Percentiles rank a stretch among this genome's conserved stretches.
Evolutionary conservation across 2,113 vertebrate genomes (phyloP).

Genomic region (Dendropsophus ebraccatus): DNA sequence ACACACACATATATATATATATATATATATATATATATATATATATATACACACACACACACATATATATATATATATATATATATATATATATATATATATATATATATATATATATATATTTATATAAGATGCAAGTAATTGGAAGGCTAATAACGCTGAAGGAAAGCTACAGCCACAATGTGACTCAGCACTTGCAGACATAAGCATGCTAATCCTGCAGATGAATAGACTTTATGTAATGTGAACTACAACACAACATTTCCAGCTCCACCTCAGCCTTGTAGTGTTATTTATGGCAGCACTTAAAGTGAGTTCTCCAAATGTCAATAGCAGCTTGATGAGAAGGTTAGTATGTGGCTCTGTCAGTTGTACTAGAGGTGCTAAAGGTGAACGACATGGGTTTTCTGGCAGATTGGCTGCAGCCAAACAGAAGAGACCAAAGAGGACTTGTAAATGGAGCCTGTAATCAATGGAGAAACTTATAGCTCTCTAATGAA

Average conservation of each 20-base stretch:
- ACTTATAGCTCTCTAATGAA: conserved; percentile 87
- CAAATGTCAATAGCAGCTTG: conserved; percentile 70
- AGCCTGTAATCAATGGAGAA: conserved; percentile 79
- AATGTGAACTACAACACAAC: conserved; percentile 35
- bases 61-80: too few relatives aligned
- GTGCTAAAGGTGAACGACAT: conserved; percentile 71
- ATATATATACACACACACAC: too few relatives aligned
- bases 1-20: too few relatives aligned
- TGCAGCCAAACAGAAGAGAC: conserved; percentile 74
- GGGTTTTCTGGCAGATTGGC: conserved; percentile 72
- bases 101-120: too few relatives aligned
- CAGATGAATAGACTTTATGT: conserved; percentile 8
- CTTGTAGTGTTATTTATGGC: conserved; percentile 51
- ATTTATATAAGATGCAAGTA: too few relatives aligned
- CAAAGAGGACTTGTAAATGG: conserved; percentile 79
- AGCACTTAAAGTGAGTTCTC: conserved; percentile 61
- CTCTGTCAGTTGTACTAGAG: conserved; percentile 70
- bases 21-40: too few relatives aligned
- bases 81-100: too few relatives aligned
- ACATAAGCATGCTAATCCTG: background rate
- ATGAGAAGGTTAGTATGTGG: conserved; percentile 72
- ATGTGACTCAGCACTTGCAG: background rate
- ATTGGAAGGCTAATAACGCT: too few relatives aligned
- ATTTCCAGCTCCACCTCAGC: conserved; percentile 8
- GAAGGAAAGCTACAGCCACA: background rate